Conservation (phyloP, 2,797 vertebrate genomes). For the Trematomus bernacchii region DNA sequence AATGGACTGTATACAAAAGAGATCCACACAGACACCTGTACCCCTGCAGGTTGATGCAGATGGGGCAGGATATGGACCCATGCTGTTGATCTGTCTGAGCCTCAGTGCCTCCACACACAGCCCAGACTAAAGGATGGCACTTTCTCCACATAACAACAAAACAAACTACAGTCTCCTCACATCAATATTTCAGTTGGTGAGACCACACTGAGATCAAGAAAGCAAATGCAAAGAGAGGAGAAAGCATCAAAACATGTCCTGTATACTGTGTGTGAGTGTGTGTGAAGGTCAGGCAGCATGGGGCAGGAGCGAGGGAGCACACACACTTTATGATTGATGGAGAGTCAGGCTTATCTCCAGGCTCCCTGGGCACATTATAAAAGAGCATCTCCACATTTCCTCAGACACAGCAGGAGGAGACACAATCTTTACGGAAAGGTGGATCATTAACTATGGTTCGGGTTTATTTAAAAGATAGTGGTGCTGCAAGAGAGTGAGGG, state of each 20-base stretch:
- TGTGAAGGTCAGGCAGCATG: conserved; percentile 30
- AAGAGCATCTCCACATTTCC: conserved; percentile 5
- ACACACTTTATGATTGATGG: conserved; percentile 29
- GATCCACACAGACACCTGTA: background rate
- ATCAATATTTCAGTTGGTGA: conserved; percentile 64
- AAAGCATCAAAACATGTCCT: conserved; percentile 10
- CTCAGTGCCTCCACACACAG: conserved; percentile 16
- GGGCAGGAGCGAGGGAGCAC: conserved; percentile 15
- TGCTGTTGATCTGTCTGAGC: conserved; percentile 29
- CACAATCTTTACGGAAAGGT: background rate
- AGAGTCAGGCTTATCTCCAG: conserved; percentile 12
- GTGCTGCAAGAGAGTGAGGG: background rate
- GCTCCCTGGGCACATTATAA: background rate
- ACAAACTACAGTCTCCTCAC: conserved; percentile 7
- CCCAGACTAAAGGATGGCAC: conserved; percentile 10
- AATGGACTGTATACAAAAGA: background rate
- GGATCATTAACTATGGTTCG: background rate
- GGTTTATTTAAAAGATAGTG: background rate
- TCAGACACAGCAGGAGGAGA: conserved; percentile 7
- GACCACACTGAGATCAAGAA: conserved; percentile 53
- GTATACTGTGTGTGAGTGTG: conserved; percentile 8
- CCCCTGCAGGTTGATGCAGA: background rate
- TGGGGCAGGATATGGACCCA: conserved; percentile 11
- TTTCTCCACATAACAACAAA: conserved; percentile 7
- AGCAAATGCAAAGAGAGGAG: conserved; percentile 9